Evolutionary conservation across 53 echinoderm and acorn worm genomes (phyloP), one percentile per base, ranked within the genome.

Genomic region (Hippasteria phrygiana): DNA sequence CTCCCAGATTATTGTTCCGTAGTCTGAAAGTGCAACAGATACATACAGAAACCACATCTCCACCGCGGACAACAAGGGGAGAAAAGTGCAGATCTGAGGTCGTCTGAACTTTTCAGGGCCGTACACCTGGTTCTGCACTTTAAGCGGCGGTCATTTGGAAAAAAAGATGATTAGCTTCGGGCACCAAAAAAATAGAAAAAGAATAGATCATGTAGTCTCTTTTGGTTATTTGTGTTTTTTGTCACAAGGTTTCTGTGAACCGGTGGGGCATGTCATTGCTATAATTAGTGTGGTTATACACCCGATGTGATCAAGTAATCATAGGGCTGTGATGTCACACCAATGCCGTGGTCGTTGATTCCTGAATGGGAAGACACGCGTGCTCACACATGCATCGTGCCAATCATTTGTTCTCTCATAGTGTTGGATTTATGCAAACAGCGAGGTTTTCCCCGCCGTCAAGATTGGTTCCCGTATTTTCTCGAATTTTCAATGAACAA

Each of bases 81-180:
- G 85, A 70, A 85, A 85, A 85, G 85, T 85, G 16, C 85, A 85
- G 32, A 11, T 10, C 24, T 10, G 6, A 39, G 85, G 85, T 85
- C 85, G 13, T 18, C 38, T 85, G 85, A 85, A 85, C 85, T 85
- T 85, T 71, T 50, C 85, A 85, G 85, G 85, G 85, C 31, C 51
- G 26, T 48, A 22, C 85, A 85, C 85, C 85, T 70, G 85, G 85
- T 85, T 14, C 1, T 85, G 85, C 24, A 85, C 85, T 85, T 71
- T 85, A 14, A 22, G 1, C 5, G 18, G 28, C 69, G 38, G 70
- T 85, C 85, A 85, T 85, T 85, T 70, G 85, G 47, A 85, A 71
- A 85, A 69, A 71, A 85, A 70, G 6, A 47, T 32, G 13, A 26
- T 72, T 24, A 38, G 41, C 34, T 43, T n/a, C 12, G 69, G 69